These are phyloP conservation scores for Condylura cristata DNA, from an alignment of 2,113 vertebrate genomes.

Conservation along the genomic window DNA sequence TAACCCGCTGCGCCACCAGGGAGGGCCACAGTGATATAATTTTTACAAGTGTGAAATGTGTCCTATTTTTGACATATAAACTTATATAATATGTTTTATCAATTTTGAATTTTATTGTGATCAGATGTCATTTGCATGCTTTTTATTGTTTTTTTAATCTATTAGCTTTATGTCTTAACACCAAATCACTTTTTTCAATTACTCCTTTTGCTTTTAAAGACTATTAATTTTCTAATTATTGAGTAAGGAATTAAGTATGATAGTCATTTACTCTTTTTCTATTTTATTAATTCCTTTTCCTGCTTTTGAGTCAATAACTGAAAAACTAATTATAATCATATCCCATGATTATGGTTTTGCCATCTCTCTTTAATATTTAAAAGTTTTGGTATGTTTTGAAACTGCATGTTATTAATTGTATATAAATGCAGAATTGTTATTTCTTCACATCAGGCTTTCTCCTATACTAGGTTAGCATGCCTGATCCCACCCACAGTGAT, in stretches of 20 bases:
- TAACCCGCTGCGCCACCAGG: too few relatives aligned
- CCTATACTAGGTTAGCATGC: background rate
- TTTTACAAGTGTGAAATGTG: background rate
- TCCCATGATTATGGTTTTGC: background rate
- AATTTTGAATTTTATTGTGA: background rate
- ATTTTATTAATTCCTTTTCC: conserved; percentile 12
- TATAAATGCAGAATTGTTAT: background rate
- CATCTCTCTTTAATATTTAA: background rate
- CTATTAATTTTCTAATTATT: background rate
- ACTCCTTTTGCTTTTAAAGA: background rate
- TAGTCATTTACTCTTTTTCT: background rate
- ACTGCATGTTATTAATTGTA: background rate
- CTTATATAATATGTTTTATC: background rate
- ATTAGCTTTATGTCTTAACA: background rate
- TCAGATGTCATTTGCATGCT: background rate
- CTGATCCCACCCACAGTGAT: background rate
- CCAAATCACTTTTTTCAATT: background rate
- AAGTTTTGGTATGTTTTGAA: background rate
- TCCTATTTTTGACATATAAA: background rate
- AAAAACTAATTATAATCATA: background rate
- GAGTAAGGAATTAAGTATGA: background rate
- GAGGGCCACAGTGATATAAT: too few relatives aligned
- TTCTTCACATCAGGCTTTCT: background rate
- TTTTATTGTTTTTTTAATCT: background rate
- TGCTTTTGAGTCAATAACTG: background rate